Evolutionary conservation across 2,888 invertebrate genomes (phyloP).

Genomic region (Sphaerophoria rueppellii): DNA sequence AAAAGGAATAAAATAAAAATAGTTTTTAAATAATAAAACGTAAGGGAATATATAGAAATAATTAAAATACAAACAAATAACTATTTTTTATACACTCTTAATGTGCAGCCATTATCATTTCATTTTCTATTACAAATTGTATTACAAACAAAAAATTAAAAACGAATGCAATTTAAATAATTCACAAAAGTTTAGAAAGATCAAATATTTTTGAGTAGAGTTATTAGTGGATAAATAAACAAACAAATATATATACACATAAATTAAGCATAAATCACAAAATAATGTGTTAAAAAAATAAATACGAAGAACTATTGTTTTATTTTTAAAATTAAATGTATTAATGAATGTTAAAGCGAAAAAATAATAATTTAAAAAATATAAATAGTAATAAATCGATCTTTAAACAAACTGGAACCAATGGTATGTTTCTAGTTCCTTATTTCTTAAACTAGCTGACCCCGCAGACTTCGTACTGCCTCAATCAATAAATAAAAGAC

Average conservation of each 20-base stretch:
- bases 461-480: too few species aligned
- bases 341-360: conserved; percentile 65
- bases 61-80: conserved; percentile 67
- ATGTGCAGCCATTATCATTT: conserved; percentile 72
- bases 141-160: conserved; percentile 17
- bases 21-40: conserved; percentile 68
- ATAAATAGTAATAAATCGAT: conserved; percentile 38
- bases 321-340: conserved; percentile 54
- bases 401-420: neutral
- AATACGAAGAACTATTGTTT: conserved; percentile 60
- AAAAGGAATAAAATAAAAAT: conserved; percentile 24
- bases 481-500: too few species aligned
- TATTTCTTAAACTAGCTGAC: too few species aligned
- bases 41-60: conserved; percentile 70
- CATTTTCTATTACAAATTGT: conserved; percentile 60
- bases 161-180: conserved; percentile 1
- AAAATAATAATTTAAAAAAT: conserved; percentile 35
- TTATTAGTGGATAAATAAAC: conserved; percentile 28
- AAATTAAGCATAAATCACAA: conserved; percentile 14
- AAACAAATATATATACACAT: conserved; percentile 1
- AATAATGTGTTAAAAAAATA: too few species aligned
- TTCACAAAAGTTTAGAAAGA: conserved; percentile 50
- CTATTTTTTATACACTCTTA: conserved; percentile 75
- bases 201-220: conserved; percentile 56
- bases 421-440: too few species aligned